Base-by-base conservation (phyloP, 2,797 vertebrate species). In the Hirundo rustica region DNA sequence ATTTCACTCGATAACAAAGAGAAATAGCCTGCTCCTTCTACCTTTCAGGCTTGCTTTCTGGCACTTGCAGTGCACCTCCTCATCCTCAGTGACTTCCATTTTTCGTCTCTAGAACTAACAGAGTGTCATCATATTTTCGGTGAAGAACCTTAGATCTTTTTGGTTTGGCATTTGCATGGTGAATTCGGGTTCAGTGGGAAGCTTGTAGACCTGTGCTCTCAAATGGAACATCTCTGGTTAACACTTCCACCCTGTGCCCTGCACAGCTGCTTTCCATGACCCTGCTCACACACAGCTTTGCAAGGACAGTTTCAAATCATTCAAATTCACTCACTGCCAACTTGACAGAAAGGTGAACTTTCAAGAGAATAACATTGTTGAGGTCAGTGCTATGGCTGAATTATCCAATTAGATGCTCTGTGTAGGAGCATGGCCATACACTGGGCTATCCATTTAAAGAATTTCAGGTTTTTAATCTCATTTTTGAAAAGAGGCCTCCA, bases 1-100 rank as follows among this genome's bases (percentile, higher is more conserved):
- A 99, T 99, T 99, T 99, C 98, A 97, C 99, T 99, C 98, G 99
- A 99, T 99, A 99, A 99, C 99, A 99, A 99, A 99, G 99, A 99
- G 98, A 98, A 99, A 99, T 99, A 97, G 98, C 98, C 98, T 97
- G 97, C 97, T 98, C 96, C 98, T 97, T 98, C 96, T 96, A 91
- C 97, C 87, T 72, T 54, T 48, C 96, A 53, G 48, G 36, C 92
- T 88, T 7, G 34, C 72, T 73, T 89, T 88, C 95, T 92, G 82
- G 82, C 81, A 75, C 76, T 85, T 51, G 54, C 64, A 23, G n/a
- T 53, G 78, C 48, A 55, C 91, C 95, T 96, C 92, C 95, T 97
- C 88, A 92, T 96, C 83, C 89, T 91, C 82, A 21, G 32, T n/a
- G 81, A 72, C 53, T 95, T 57, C 53, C 20, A 16, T 81, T 93